Evolutionary conservation across 2,888 invertebrate genomes (phyloP), one percentile per base, ranked within the genome.

Genomic region (Emmelina monodactyla): DNA sequence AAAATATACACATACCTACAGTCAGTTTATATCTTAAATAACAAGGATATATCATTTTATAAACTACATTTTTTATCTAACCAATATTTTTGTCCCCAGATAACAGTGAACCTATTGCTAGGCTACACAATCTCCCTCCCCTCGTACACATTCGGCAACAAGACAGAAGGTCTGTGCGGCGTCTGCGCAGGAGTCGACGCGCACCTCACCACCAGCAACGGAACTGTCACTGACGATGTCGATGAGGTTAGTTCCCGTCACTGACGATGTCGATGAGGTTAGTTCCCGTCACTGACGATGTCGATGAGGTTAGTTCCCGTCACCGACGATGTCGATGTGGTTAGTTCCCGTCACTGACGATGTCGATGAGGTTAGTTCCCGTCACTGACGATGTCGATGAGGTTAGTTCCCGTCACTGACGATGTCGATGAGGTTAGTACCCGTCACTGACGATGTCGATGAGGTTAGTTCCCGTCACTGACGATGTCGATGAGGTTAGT

Each of bases 121-220:
- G 73, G 81, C 44, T 83, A 84, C 48, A 61, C 61, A 1, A 68
- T 83, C 3, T 85, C 83, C 37, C 82, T 91, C 1, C 91, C 93
- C 0, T 91, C 92, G 1, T 84, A 86, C 42, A 70, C 86, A 37
- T 92, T 89, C 62, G 83, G 82, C 25, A 85, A 86, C 40, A 84
- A 83, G 42, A 84, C 90, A 35, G 89, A 92, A 59, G 93, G 93
- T 1, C 75, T 94, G 1, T 94, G 93, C 59, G 93, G 93, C 33
- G 84, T 88, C 44, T 89, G 89, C 56, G 85, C 87, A 32, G 84
- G 83, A 0, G 73, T 85, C 49, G 65, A 75, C 2, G 70, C 79
- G 1, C 76, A 83, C 31, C 65, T 88, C n/a, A 53, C 72, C 40
- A 76, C 73, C 32, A 76, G 79, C 40, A 63, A 78, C 25, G 84